phyloP scores from a whole-genome alignment of 2,888 invertebrate species.

The Latheticus oryzae region DNA sequence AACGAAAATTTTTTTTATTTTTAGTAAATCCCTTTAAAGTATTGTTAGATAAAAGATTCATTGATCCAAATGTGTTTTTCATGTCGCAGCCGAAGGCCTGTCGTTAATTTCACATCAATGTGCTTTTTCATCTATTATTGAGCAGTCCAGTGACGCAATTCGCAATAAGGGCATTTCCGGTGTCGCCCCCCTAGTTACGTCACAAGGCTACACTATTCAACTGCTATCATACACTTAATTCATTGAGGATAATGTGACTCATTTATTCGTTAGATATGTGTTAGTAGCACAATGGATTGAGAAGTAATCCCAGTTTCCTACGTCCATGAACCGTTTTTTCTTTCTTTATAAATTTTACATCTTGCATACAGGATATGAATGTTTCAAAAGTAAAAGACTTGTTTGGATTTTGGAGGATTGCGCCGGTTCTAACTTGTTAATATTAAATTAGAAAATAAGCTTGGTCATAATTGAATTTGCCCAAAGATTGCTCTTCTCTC shows the following conservation, averaged over 20 bases:
- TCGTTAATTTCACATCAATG: background rate
- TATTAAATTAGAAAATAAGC: conserved; percentile 49
- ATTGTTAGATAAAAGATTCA: too few species aligned
- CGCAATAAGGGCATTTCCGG: conserved; percentile 47
- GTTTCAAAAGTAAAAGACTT: too few species aligned
- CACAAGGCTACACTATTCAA: conserved; percentile 61
- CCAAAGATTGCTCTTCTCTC: conserved; percentile 21
- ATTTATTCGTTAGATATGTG: conserved; percentile 48
- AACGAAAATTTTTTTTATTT: background rate
- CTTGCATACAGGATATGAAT: too few species aligned
- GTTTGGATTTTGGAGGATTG: conserved; percentile 38
- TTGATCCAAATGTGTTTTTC: too few species aligned
- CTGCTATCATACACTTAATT: conserved; percentile 63
- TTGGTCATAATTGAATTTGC: conserved; percentile 34
- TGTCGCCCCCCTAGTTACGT: conserved; percentile 62
- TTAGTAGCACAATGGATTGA: conserved; percentile 44
- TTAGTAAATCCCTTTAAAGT: background rate
- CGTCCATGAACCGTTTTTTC: background rate
- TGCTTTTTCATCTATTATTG: conserved; percentile 24
- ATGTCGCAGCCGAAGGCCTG: background rate
- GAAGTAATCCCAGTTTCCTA: conserved; percentile 14
- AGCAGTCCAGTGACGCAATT: conserved; percentile 42
- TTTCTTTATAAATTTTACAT: too few species aligned
- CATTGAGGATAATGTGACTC: conserved; percentile 57
- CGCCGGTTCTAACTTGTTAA: conserved; percentile 47